Evolutionary conservation across 2,888 invertebrate genomes (phyloP).

Genomic region (Pseudococcus viburni): DNA sequence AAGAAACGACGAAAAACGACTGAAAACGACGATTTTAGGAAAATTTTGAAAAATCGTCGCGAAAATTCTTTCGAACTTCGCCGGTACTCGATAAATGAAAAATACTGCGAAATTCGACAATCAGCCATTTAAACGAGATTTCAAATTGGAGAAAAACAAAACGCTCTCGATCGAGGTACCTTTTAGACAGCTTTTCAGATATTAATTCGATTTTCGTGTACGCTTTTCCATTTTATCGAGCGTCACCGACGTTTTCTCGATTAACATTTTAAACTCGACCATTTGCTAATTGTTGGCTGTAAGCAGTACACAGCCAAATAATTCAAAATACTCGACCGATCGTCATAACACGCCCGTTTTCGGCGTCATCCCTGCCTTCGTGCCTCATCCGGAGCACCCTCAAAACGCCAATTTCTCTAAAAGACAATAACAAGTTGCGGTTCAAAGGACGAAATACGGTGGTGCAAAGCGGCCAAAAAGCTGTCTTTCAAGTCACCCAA

Average conservation of each 20-base stretch:
- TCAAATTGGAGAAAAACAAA: background rate
- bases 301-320: background rate
- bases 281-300: background rate
- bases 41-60: too few species aligned
- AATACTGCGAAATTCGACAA: background rate
- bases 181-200: conserved; percentile 1
- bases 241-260: background rate
- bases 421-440: conserved; percentile 54
- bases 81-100: background rate
- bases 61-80: too few species aligned
- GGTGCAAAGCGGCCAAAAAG: conserved; percentile 31
- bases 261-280: conserved; percentile 9
- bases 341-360: conserved; percentile 12
- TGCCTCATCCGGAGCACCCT: background rate
- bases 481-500: conserved; percentile 41
- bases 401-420: conserved; percentile 17
- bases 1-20: too few species aligned
- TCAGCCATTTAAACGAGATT: background rate
- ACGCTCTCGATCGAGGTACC: background rate
- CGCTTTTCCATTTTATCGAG: background rate
- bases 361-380: background rate
- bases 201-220: background rate
- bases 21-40: too few species aligned
- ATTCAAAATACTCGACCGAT: conserved; percentile 39
- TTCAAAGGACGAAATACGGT: background rate